phyloP scores from a whole-genome alignment of 1,140 invertebrate species.

The Psilanteris sp. region DNA sequence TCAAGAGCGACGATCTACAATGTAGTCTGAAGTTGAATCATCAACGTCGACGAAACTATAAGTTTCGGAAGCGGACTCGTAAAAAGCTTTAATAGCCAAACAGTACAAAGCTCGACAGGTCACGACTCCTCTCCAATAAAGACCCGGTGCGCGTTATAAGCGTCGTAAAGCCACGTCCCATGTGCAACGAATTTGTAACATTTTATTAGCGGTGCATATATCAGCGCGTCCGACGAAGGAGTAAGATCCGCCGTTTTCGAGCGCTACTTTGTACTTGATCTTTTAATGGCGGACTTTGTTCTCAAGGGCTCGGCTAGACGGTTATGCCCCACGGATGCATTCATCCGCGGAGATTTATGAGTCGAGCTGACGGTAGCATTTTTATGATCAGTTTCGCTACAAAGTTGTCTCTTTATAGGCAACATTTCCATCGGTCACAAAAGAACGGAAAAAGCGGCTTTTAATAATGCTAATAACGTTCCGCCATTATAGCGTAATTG shows the following conservation, averaged over 20 bases:
- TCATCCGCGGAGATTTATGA: slow-evolving; percentile 66
- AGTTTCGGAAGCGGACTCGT: slow-evolving; percentile 45
- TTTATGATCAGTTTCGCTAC: slow-evolving; percentile 77
- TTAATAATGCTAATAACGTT: slow-evolving; percentile 56
- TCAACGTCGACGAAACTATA: slow-evolving; percentile 50
- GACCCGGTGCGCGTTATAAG: slow-evolving; percentile 48
- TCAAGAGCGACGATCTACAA: slow-evolving; percentile 21
- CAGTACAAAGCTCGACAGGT: slow-evolving; percentile 50
- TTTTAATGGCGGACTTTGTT: slow-evolving; percentile 76
- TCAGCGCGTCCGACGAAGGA: slow-evolving; percentile 47
- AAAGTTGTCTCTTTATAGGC: slow-evolving; percentile 73
- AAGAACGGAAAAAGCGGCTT: slow-evolving; percentile 44
- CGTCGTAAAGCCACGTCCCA: slow-evolving; percentile 71
- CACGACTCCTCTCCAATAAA: slow-evolving; percentile 66
- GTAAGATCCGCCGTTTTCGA: slow-evolving; percentile 31
- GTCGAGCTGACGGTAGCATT: slow-evolving; percentile 64
- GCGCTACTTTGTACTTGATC: slow-evolving; percentile 71
- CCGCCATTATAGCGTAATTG: slow-evolving; percentile 39
- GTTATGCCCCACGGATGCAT: slow-evolving; percentile 63
- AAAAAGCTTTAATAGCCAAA: slow-evolving; percentile 59
- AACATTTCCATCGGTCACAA: slow-evolving; percentile 53
- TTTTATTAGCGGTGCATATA: slow-evolving; percentile 74
- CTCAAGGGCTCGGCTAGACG: slow-evolving; percentile 66
- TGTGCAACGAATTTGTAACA: slow-evolving; percentile 77
- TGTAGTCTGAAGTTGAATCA: slow-evolving; percentile 43